Percentiles rank a stretch among this genome's conserved stretches.
Conservation (phyloP, 2,113 vertebrate genomes). For the Heloderma charlesbogerti region DNA sequence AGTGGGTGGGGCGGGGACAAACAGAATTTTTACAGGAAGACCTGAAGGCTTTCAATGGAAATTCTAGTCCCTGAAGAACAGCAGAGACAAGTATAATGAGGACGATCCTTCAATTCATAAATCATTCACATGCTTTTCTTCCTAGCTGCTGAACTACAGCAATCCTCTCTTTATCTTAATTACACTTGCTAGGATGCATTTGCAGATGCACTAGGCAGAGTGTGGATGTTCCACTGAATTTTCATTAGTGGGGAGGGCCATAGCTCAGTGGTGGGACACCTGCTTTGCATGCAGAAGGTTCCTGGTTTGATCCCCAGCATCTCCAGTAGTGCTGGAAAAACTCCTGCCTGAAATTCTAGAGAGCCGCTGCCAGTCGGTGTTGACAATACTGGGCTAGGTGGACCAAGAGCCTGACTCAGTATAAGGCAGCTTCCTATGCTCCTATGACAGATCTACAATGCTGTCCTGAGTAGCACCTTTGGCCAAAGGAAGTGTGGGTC, state of each 20-base stretch:
- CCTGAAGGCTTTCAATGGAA: conserved; percentile 1
- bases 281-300: neutral
- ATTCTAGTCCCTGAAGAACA: neutral
- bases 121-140: neutral
- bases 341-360: too few relatives aligned
- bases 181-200: neutral
- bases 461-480: neutral
- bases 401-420: too few relatives aligned
- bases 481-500: neutral
- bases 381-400: too few relatives aligned
- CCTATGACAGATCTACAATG: neutral
- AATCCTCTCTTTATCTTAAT: neutral
- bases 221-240: neutral
- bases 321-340: neutral
- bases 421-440: too few relatives aligned
- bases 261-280: too few relatives aligned
- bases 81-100: neutral
- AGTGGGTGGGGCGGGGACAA: neutral
- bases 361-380: too few relatives aligned
- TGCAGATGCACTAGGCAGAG: neutral
- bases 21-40: neutral
- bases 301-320: neutral
- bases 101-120: neutral
- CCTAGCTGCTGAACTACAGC: neutral
- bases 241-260: too few relatives aligned